Evolutionary conservation across 2,888 invertebrate genomes (phyloP), one percentile per base, ranked within the genome.

Genomic region (Listrodromus nycthemerus): DNA sequence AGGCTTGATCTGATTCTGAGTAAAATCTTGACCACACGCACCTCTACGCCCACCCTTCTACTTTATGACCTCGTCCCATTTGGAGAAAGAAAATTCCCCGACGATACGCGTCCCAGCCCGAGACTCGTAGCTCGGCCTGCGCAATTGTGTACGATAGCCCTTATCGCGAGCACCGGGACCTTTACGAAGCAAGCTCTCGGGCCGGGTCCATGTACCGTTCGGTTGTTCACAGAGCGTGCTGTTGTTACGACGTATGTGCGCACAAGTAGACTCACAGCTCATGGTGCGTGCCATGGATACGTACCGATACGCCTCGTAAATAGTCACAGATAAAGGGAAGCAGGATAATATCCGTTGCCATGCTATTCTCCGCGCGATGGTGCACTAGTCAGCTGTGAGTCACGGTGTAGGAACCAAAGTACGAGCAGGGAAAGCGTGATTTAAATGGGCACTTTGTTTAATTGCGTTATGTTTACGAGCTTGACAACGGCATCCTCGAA

Each of bases 401-500:
- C 81, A 81, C 78, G 41, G 27, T 61, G 50, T 55, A 19, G 19
- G 58, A 24, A 30, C 45, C 45, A 13, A 48, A 45, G 24, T 21
- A 10, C 41, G 27, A 41, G 3, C 67, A 76, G 85, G 85, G 55
- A 74, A 79, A 85, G 82, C 84, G 86, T 88, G 86, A 91, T 89
- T 89, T 88, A 88, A 89, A 90, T 86, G 86, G 86, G 83, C 87
- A 86, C 87, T 91, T 90, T 87, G 86, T 84, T 86, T 90, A 90
- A 90, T 89, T 89, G 89, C 86, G 88, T 91, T 89, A 90, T 88
- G 87, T 91, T 91, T 90, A 91, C 87, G 88, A 90, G 73, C 77
- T 66, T 58, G 78, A 79, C 73, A 84, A 86, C 83, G 74, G 76
- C 80, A 86, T 83, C 77, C 70, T 52, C 74, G 71, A 63, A 50